phyloP scores from a whole-genome alignment of 2,797 vertebrate genomes.

The Micrastur ruficollis region DNA sequence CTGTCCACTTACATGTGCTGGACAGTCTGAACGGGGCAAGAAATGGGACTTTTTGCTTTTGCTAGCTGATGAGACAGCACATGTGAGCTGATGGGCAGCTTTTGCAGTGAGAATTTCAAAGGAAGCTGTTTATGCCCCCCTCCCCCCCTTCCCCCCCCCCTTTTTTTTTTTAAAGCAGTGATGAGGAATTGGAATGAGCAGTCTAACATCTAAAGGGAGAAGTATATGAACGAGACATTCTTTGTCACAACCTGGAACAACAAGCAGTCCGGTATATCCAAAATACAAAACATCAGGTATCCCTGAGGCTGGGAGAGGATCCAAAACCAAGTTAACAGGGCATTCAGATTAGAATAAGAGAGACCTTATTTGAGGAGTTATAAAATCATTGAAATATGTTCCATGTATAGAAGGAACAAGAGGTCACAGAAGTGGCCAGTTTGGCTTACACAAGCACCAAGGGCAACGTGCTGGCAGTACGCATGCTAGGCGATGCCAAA shows the following conservation, averaged over 20 bases:
- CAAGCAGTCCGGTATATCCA: not conserved
- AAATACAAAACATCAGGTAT: constrained; percentile 23
- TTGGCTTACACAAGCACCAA: constrained; percentile 20
- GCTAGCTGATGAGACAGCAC: not conserved
- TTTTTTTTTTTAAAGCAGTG: not conserved
- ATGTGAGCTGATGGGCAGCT: not conserved
- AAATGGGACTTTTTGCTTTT: not conserved
- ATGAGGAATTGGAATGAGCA: not conserved
- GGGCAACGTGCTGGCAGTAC: constrained; percentile 38
- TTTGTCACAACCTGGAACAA: not conserved
- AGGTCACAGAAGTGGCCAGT: constrained; percentile 47
- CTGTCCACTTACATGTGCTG: not conserved
- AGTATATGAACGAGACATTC: not conserved
- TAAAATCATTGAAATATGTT: constrained; percentile 28
- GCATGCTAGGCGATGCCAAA: not conserved
- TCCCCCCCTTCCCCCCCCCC: accelerated
- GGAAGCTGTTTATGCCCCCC: not conserved
- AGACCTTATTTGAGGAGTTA: constrained; percentile 45
- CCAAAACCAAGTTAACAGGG: constrained; percentile 27
- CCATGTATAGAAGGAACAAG: constrained; percentile 46
- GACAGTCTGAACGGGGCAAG: not conserved
- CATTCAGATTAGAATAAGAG: constrained; percentile 41
- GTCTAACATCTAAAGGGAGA: not conserved
- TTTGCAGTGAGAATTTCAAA: not conserved
- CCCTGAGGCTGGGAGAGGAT: constrained; percentile 9